phyloP scores from a whole-genome alignment of 2,113 vertebrate genomes.

The Halichoerus grypus region DNA sequence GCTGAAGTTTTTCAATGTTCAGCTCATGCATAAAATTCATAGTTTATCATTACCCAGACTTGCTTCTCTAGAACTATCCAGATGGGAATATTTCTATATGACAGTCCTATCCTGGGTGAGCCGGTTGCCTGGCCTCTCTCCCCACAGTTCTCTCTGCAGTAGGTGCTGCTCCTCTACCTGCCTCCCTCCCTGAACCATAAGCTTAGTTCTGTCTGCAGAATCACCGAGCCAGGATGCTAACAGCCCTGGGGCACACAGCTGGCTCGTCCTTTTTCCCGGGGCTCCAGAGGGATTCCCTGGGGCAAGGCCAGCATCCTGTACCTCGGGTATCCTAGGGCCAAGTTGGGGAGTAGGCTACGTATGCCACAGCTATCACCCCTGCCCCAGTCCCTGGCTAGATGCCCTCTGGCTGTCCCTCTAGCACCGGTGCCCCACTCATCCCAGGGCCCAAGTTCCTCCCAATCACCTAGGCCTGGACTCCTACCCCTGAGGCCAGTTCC shows the following conservation, averaged over 20 bases:
- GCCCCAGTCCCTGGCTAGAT: not conserved
- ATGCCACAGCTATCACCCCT: not conserved
- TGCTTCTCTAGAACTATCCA: slow-evolving; percentile 78
- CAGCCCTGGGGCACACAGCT: not conserved
- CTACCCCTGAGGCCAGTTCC: not conserved
- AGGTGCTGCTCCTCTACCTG: not conserved
- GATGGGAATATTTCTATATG: slow-evolving; percentile 79
- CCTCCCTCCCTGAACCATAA: not conserved
- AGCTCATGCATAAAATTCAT: slow-evolving; percentile 83
- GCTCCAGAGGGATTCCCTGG: slow-evolving; percentile 3
- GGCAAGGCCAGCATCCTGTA: not conserved
- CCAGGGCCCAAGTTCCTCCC: not conserved
- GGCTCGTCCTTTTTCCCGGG: not conserved
- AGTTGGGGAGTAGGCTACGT: not conserved
- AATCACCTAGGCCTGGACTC: not conserved
- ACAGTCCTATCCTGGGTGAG: slow-evolving; percentile 62
- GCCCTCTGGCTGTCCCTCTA: not conserved
- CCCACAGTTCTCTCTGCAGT: slow-evolving; percentile 18
- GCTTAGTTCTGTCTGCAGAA: slow-evolving; percentile 34
- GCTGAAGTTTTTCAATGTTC: slow-evolving; percentile 82
- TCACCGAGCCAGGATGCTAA: not conserved
- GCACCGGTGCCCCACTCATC: not conserved
- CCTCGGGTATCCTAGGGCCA: not conserved
- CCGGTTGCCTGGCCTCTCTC: slow-evolving; percentile 46
- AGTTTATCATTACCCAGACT: slow-evolving; percentile 82